These are phyloP conservation scores for Corydoras sp. DNA, from an alignment of 2,113 vertebrate species.

Conservation along the genomic window DNA sequence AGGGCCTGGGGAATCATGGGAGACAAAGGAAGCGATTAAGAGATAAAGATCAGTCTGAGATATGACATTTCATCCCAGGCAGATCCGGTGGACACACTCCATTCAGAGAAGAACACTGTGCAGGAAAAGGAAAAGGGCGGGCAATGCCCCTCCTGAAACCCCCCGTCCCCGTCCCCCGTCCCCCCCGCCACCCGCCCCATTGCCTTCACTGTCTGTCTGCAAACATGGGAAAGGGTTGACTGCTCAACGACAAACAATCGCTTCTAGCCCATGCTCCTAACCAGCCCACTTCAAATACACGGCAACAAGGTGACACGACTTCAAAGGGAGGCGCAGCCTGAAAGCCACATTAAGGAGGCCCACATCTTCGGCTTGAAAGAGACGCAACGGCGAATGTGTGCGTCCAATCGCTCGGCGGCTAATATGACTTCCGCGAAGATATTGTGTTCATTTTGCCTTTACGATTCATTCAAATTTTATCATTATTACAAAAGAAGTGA, in stretches of 20 bases:
- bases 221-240: conserved; percentile 47
- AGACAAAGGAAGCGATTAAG: conserved; percentile 96
- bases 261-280: conserved; percentile 28
- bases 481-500: conserved; percentile 60
- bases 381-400: background rate
- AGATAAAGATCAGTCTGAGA: conserved; percentile 92
- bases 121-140: conserved; percentile 51
- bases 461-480: conserved; percentile 59
- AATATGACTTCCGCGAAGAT: no score
- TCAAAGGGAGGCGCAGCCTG: conserved; percentile 39
- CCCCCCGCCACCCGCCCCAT: no score
- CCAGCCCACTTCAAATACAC: conserved; percentile 20
- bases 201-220: conserved; percentile 51
- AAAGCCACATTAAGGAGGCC: conserved; percentile 26
- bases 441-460: conserved; percentile 49
- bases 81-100: conserved; percentile 84
- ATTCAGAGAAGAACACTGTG: conserved; percentile 74
- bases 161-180: background rate
- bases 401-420: no score
- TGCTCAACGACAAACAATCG: conserved; percentile 31
- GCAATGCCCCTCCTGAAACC: conserved; percentile 32
- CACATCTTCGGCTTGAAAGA: conserved; percentile 11
- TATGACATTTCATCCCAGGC: conserved; percentile 96
- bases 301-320: conserved; percentile 42
- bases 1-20: conserved; percentile 83